Evolutionary conservation across 2,113 vertebrate species (phyloP).

Genomic region (Aptenodytes patagonicus): DNA sequence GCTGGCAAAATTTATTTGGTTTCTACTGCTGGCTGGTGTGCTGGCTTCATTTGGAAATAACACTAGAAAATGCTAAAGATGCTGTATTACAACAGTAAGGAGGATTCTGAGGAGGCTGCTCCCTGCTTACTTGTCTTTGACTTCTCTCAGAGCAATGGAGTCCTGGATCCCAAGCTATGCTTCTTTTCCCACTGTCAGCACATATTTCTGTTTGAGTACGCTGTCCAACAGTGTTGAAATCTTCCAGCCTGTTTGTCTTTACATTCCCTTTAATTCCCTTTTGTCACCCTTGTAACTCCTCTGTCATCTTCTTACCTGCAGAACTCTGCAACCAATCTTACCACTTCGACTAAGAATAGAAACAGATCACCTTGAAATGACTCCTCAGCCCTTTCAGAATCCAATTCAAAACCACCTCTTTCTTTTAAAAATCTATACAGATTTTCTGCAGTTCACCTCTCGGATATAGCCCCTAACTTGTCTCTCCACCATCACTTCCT

Average conservation of each 20-base stretch:
- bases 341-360: neutral
- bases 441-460: neutral
- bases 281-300: neutral
- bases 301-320: neutral
- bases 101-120: neutral
- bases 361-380: neutral
- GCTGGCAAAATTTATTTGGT: neutral
- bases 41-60: neutral
- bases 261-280: neutral
- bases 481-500: neutral
- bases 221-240: neutral
- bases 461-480: neutral
- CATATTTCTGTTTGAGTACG: neutral
- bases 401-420: neutral
- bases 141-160: neutral
- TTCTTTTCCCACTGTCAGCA: neutral
- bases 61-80: neutral
- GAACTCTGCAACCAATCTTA: neutral
- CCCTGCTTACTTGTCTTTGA: neutral
- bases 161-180: neutral
- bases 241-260: neutral
- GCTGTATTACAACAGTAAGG: neutral
- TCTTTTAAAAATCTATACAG: neutral
- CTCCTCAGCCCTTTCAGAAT: neutral
- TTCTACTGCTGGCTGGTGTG: neutral